Evolutionary conservation across 1,140 invertebrate species (phyloP), one percentile per base, ranked within the genome.

Genomic region (Dryas iulia): DNA sequence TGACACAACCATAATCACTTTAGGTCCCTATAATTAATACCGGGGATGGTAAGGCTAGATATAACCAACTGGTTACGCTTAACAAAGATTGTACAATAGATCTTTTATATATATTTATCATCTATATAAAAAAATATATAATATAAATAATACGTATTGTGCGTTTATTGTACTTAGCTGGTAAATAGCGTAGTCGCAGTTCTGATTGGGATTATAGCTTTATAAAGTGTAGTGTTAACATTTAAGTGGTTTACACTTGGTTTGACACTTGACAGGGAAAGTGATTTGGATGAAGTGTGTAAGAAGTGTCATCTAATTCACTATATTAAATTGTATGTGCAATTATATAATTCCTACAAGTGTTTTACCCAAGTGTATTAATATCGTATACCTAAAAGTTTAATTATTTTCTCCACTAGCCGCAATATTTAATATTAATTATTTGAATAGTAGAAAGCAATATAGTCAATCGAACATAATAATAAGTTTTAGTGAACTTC

Each of bases 131-230:
- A 72, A 71, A 59, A 79, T 75, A 77, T 83, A 86, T 26, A 56
- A 77, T 69, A n/a, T n/a, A n/a, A n/a, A n/a, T n/a, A n/a, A n/a
- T 89, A 83, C 82, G 87, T 87, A 85, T 83, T 84, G 73, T 87
- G 83, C 81, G 81, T 85, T 81, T 87, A 87, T n/a, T 72, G 78
- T 86, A 85, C 73, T 65, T 78, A 78, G 25, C 18, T 74, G 69
- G 69, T 74, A 69, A 59, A 63, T 78, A 80, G 74, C 71, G 61
- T 72, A 60, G 54, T 86, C 73, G 79, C 86, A 82, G 87, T 89
- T 83, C 79, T 86, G 76, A 91, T 89, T 84, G 90, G 90, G 87
- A 80, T 89, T 86, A 92, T 89, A 92, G 90, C 90, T 92, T 92
- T 92, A 92, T 92, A 75, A 89, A 79, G 65, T 73, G 86, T 92